These are phyloP conservation scores for Bombus picipes DNA, from an alignment of 1,140 invertebrate species.

Conservation along the genomic window DNA sequence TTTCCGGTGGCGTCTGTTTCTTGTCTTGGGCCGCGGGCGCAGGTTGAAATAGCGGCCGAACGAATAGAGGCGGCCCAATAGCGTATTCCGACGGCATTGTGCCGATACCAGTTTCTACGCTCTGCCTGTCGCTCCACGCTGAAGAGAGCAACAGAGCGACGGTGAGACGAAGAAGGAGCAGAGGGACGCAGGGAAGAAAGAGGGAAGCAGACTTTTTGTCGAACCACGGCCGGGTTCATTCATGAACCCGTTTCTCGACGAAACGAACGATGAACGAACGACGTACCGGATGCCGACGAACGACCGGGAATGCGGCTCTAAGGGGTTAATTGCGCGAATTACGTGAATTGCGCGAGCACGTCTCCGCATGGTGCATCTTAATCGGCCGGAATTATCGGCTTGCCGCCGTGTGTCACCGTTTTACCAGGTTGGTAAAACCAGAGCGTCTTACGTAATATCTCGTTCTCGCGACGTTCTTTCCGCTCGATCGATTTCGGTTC, in stretches of 20 bases:
- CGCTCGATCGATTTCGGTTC: fast-evolving
- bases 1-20: constrained; percentile 78
- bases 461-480: background rate
- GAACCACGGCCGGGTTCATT: constrained; percentile 67
- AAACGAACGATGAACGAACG: constrained; percentile 62
- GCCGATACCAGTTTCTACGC: constrained; percentile 67
- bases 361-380: constrained; percentile 56
- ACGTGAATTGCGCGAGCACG: constrained; percentile 57
- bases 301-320: constrained; percentile 63
- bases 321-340: constrained; percentile 67
- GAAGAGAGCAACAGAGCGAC: background rate
- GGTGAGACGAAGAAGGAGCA: background rate
- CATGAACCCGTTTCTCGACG: constrained; percentile 72
- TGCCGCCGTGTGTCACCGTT: background rate
- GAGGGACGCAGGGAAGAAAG: background rate
- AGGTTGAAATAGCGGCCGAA: constrained; percentile 54
- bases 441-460: background rate
- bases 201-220: constrained; percentile 55
- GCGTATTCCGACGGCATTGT: constrained; percentile 73
- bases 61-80: constrained; percentile 60
- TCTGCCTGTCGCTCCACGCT: too few species aligned
- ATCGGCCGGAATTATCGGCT: constrained; percentile 21
- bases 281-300: constrained; percentile 58
- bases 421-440: too few species aligned
- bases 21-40: constrained; percentile 24